Conservation (phyloP, 2,888 invertebrate genomes). For the Amphimallon solstitiale region DNA sequence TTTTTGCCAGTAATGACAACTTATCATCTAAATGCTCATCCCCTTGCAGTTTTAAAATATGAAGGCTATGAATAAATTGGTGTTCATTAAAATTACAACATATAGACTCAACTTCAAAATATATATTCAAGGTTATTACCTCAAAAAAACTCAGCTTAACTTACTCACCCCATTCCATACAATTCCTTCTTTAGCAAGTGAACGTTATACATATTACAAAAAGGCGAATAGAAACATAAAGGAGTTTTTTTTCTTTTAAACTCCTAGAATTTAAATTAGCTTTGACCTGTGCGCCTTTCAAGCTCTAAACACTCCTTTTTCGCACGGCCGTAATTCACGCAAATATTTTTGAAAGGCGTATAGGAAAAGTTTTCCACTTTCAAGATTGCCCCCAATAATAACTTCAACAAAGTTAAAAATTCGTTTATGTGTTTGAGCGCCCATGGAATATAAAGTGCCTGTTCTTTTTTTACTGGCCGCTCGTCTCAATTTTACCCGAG, state of each 20-base stretch:
- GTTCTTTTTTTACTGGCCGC: not conserved
- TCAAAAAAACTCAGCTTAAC: too few relatives aligned
- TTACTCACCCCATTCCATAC: too few relatives aligned
- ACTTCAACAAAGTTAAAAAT: slow-evolving; percentile 36
- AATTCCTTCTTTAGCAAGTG: too few relatives aligned
- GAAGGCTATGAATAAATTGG: too few relatives aligned
- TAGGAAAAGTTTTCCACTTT: slow-evolving; percentile 31
- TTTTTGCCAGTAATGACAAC: too few relatives aligned
- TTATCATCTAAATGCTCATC: too few relatives aligned
- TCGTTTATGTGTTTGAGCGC: slow-evolving; percentile 24
- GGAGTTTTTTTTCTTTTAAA: not conserved
- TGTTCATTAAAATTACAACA: too few relatives aligned
- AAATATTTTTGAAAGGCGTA: slow-evolving; percentile 23
- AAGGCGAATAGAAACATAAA: too few relatives aligned
- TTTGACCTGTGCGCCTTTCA: slow-evolving; percentile 2
- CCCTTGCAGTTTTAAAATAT: too few relatives aligned
- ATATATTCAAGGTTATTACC: too few relatives aligned
- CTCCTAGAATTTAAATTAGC: slow-evolving; percentile 13
- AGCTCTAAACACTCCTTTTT: slow-evolving; percentile 16
- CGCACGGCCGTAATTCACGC: slow-evolving; percentile 25
- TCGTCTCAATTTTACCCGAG: slow-evolving; percentile 5
- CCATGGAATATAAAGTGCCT: slow-evolving; percentile 32
- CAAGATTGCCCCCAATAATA: slow-evolving; percentile 35
- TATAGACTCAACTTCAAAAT: too few relatives aligned
- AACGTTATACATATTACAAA: too few relatives aligned